phyloP scores from a whole-genome alignment of 1,140 invertebrate genomes.

The Pseudomyrmex dendroicus region DNA sequence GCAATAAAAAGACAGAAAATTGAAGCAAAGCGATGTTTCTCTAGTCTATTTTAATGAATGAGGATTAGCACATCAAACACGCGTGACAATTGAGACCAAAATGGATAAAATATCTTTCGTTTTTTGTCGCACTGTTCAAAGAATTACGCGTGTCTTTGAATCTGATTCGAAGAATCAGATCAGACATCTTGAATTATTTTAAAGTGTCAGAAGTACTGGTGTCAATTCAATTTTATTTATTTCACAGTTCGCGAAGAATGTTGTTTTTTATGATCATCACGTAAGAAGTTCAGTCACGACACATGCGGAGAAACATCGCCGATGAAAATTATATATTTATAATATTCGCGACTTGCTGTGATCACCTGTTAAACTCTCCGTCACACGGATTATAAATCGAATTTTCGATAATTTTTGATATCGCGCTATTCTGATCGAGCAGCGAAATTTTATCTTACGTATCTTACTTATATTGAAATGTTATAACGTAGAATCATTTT shows the following conservation, averaged over 20 bases:
- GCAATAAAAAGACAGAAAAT: not conserved
- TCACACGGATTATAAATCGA: conserved; percentile 34
- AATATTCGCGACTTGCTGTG: conserved; percentile 41
- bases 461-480: not conserved
- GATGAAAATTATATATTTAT: conserved; percentile 15
- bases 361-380: conserved; percentile 59
- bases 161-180: not conserved
- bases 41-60: not conserved
- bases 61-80: conserved; percentile 2
- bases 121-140: conserved; percentile 32
- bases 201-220: not conserved
- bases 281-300: conserved; percentile 2
- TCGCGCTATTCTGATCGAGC: conserved; percentile 17
- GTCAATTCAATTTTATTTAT: conserved; percentile 3
- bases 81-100: conserved; percentile 23
- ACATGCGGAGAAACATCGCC: conserved; percentile 22
- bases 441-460: conserved; percentile 7
- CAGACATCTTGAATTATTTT: not conserved
- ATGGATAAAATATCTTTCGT: conserved; percentile 47
- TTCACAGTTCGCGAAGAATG: not conserved
- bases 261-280: not conserved
- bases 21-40: conserved; percentile 4
- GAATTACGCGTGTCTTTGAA: not conserved
- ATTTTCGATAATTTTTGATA: not conserved
- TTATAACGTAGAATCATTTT: not conserved